Conservation (phyloP, 1,140 invertebrate genomes). For the Calycopis cecrops region DNA sequence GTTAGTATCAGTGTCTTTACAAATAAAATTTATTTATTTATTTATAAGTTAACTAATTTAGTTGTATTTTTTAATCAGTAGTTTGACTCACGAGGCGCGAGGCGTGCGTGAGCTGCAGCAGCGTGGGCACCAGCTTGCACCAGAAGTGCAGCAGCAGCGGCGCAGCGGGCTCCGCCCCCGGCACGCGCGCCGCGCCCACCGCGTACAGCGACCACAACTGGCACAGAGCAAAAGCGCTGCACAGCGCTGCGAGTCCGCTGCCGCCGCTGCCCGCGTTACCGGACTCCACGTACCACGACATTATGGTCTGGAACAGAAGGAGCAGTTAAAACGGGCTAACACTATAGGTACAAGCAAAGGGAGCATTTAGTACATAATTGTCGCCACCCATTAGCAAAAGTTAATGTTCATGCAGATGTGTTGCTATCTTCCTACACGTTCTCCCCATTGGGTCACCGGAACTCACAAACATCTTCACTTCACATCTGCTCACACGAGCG, state of each 20-base stretch:
- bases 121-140: slow-evolving; percentile 82
- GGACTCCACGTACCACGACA: slow-evolving; percentile 96
- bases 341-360: no score
- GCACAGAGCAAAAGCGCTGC: slow-evolving; percentile 88
- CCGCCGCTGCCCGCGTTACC: slow-evolving; percentile 92
- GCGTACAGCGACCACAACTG: slow-evolving; percentile 99
- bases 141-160: slow-evolving; percentile 78
- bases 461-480: no score
- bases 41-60: no score
- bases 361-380: no score
- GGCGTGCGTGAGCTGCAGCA: slow-evolving; percentile 95
- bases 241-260: slow-evolving; percentile 85
- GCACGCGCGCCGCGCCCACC: slow-evolving; percentile 14
- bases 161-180: slow-evolving; percentile 79
- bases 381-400: no score
- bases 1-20: no score
- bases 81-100: slow-evolving; percentile 87
- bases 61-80: background rate
- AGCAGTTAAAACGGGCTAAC: background rate
- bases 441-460: no score
- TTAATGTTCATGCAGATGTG: background rate
- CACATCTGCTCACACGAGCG: no score
- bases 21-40: no score
- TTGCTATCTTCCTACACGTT: no score
- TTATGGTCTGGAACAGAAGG: slow-evolving; percentile 77